Evolutionary conservation across 2,797 vertebrate species (phyloP), one percentile per base, ranked within the genome.

Genomic region (Pampus argenteus): DNA sequence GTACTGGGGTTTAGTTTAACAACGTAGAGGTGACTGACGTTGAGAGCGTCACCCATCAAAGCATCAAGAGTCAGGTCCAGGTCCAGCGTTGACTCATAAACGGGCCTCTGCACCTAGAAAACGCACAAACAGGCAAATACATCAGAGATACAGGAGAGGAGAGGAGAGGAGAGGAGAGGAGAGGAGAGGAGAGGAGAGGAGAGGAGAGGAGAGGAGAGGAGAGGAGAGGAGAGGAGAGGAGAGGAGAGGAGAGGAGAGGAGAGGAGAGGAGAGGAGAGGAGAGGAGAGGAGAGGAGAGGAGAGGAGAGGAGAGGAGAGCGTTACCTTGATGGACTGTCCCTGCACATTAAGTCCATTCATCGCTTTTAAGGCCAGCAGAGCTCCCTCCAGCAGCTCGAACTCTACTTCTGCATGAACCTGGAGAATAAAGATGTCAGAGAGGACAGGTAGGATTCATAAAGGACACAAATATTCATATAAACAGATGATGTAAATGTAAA

Each of bases 341-440:
- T 93, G 91, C 29, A 96, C 69, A 67, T 60, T 40, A 64, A 86
- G 51, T 66, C 94, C 94, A 58, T 95, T 80, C 34, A 96, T 76
- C 28, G 76, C 87, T 38, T 94, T 91, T 50, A 95, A 49, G 47
- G 96, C 96, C 59, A 98, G 91, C 54, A 89, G 61, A 13, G 96
- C 95, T 76, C 94, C 95, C 85, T 98, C 96, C 57, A 96, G 89
- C 28, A 96, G 85, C 83, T 95, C 78, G 0, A 95, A 97, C 0
- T 94, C 92, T 7, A 97, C 78, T 71, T 94, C 89, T 17, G 96
- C 89, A 42, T 96, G 94, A 0, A 95, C 89, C 97, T 98, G 82
- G 9, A 76, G 61, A 79, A 28, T 31, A 80, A 40, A 69, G 26
- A 6, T 2, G 44, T 57, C 36, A 66, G 17, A 68, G 38, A 64